These are phyloP conservation scores for Acrossocheilus fasciatus DNA, from an alignment of 2,797 vertebrate genomes.

Conservation along the genomic window DNA sequence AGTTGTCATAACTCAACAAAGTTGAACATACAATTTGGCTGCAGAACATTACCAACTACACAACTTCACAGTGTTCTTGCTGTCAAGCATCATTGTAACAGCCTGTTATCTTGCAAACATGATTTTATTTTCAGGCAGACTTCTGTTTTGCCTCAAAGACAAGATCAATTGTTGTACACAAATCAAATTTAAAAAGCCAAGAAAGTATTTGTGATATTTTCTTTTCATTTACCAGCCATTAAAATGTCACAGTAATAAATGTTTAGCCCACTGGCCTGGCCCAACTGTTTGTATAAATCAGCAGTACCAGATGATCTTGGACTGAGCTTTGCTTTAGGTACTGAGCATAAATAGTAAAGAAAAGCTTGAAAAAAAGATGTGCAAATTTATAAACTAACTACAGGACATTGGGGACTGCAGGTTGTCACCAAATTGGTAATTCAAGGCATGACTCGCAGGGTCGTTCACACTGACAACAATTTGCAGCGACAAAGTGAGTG, in stretches of 20 bases:
- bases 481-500: background rate
- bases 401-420: slow-evolving; percentile 15
- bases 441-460: background rate
- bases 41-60: background rate
- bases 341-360: slow-evolving; percentile 24
- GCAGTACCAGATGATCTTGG: slow-evolving; percentile 49
- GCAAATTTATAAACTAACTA: slow-evolving; percentile 27
- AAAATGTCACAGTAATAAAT: slow-evolving; percentile 58
- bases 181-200: slow-evolving; percentile 45
- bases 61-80: background rate
- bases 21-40: background rate
- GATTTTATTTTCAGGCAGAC: background rate
- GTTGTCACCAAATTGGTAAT: background rate
- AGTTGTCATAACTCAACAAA: background rate
- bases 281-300: slow-evolving; percentile 53
- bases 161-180: slow-evolving; percentile 35
- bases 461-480: background rate
- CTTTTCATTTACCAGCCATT: slow-evolving; percentile 55
- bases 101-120: background rate
- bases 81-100: background rate
- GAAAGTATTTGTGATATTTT: slow-evolving; percentile 54
- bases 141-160: background rate
- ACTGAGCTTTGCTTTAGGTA: slow-evolving; percentile 31
- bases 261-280: slow-evolving; percentile 47
- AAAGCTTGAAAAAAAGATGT: slow-evolving; percentile 26